phyloP scores from a whole-genome alignment of 2,113 vertebrate species.

The Ameiurus melas region DNA sequence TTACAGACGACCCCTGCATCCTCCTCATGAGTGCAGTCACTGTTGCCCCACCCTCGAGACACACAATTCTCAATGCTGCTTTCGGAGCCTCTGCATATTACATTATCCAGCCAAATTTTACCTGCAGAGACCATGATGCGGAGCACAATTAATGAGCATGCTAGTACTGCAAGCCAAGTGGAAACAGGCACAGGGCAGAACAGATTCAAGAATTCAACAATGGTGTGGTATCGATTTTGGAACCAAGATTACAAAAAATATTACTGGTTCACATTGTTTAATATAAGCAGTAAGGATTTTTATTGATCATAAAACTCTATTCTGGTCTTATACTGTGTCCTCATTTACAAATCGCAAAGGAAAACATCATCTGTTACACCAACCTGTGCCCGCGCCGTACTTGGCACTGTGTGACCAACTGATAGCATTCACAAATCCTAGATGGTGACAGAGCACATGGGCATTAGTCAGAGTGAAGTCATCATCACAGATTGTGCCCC shows the following conservation, averaged over 20 bases:
- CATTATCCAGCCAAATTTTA: conserved; percentile 95
- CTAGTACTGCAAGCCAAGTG: background rate
- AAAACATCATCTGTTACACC: conserved; percentile 39
- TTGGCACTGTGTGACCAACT: conserved; percentile 97
- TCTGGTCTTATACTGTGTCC: background rate
- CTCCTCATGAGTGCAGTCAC: conserved; percentile 95
- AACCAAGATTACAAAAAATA: background rate
- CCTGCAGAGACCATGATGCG: conserved; percentile 69
- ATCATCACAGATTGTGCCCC: conserved; percentile 96
- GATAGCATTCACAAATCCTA: conserved; percentile 88
- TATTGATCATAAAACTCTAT: background rate
- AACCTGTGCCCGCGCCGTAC: conserved; percentile 90
- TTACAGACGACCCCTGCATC: conserved; percentile 92
- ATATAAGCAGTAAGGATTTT: background rate
- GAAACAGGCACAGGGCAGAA: background rate
- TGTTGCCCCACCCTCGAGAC: conserved; percentile 95
- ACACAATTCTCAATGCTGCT: conserved; percentile 80
- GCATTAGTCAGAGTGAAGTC: conserved; percentile 92
- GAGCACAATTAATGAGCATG: conserved; percentile 12
- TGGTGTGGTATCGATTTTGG: background rate
- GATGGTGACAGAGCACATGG: conserved; percentile 86
- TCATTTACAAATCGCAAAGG: background rate
- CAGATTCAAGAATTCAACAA: background rate
- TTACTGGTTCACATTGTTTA: background rate
- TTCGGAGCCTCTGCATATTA: conserved; percentile 82